These are phyloP conservation scores for Brachionus koreanus DNA, from an alignment of 1,140 invertebrate species.

Conservation along the genomic window DNA sequence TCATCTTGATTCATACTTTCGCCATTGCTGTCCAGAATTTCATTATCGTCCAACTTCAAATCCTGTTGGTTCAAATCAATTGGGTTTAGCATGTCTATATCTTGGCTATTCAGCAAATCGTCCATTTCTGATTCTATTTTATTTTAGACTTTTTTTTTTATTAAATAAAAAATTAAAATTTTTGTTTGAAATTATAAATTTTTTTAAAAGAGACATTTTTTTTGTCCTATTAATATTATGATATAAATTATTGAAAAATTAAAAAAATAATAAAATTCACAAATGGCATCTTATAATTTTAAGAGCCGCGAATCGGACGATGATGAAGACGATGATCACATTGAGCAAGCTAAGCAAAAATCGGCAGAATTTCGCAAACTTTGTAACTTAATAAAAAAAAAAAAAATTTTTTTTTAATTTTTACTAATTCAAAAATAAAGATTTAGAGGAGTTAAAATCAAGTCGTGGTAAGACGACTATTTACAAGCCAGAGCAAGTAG, in stretches of 20 bases:
- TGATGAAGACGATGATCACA: not conserved
- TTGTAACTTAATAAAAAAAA: not conserved
- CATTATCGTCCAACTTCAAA: not conserved
- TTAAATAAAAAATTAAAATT: not conserved
- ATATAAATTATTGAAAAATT: not conserved
- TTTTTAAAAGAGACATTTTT: not conserved
- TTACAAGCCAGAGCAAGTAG: not conserved
- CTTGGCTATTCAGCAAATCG: slow-evolving; percentile 7
- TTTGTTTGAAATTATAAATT: not conserved
- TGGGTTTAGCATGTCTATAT: slow-evolving; percentile 26
- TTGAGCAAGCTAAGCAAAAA: not conserved
- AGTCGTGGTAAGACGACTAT: not conserved
- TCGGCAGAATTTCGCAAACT: not conserved
- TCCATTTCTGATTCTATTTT: not conserved
- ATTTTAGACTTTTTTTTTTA: not conserved
- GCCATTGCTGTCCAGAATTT: slow-evolving; percentile 8
- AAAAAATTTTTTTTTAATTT: not conserved
- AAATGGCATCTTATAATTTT: slow-evolving; percentile 27
- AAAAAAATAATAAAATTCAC: not conserved
- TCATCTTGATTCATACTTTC: slow-evolving; percentile 14
- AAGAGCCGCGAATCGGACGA: not conserved
- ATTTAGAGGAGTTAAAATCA: slow-evolving; percentile 6
- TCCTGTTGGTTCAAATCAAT: slow-evolving; percentile 15
- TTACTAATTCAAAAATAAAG: not conserved
- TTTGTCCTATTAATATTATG: not conserved